These are phyloP conservation scores for Tetramorium simillimum DNA, from an alignment of 1,140 invertebrate genomes.

Conservation along the genomic window DNA sequence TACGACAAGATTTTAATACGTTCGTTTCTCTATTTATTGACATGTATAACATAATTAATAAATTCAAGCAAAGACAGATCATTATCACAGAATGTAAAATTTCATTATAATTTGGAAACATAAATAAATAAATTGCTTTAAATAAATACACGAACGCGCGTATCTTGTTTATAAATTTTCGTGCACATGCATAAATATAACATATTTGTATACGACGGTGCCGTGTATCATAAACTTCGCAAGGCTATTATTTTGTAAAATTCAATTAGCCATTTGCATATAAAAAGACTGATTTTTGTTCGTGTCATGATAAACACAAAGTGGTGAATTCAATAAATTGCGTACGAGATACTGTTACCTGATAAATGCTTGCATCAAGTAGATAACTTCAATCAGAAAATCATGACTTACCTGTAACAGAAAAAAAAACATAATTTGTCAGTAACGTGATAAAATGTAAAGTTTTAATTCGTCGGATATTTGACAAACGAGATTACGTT, in stretches of 20 bases:
- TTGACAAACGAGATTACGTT: background rate
- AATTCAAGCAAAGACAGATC: background rate
- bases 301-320: slow-evolving; percentile 4
- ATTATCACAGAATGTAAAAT: background rate
- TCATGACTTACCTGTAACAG: slow-evolving; percentile 78
- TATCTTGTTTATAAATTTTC: slow-evolving; percentile 36
- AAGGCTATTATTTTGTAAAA: background rate
- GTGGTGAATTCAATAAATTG: slow-evolving; percentile 12
- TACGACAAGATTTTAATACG: background rate
- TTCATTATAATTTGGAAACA: background rate
- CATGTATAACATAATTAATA: background rate
- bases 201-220: background rate
- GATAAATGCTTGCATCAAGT: background rate
- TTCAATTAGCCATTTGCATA: slow-evolving; percentile 48
- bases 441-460: slow-evolving; percentile 5
- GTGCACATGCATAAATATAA: slow-evolving; percentile 32
- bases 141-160: background rate
- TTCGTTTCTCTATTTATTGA: background rate
- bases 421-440: slow-evolving; percentile 34
- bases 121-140: background rate
- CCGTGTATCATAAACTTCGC: background rate
- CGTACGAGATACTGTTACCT: slow-evolving; percentile 35
- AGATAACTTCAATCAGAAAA: slow-evolving; percentile 15
- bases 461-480: background rate
- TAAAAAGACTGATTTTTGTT: slow-evolving; percentile 33